Base-by-base conservation (phyloP, 2,888 invertebrate genomes). In the Melanargia galathea region DNA sequence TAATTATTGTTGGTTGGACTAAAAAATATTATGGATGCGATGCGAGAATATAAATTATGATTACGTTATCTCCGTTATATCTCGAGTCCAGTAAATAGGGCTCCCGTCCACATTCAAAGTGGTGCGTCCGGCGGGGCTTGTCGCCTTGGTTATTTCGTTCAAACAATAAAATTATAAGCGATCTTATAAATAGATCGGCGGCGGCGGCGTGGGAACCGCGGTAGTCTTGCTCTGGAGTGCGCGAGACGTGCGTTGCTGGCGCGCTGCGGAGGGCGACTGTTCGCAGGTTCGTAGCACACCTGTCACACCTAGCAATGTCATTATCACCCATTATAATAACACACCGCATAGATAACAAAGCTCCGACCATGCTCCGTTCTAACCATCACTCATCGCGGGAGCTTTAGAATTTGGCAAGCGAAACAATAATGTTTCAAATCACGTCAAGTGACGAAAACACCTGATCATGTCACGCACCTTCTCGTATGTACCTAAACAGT, bases 161-260 rank as follows among this genome's bases (percentile, higher is more conserved):
- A 87, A 90, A 90, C 89, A 90, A 90, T 90, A 89, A 91, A 90
- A 89, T 90, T 90, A 90, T 90, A 90, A 85, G 84, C 87, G 82
- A 78, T 80, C 33, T 86, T 88, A 87, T 83, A 90, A 89, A 90
- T 90, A 90, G 84, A 78, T 67, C 64, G 75, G 80, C 78, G 78
- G 72, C 71, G 77, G 75, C 75, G 72, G 80, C 64, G 74, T 71
- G 77, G 76, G 73, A 76, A 72, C 77, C 70, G 20, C 71, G 73
- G 77, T 82, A 81, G 84, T 82, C 80, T 78, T 75, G 73, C 78
- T 80, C 79, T 82, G 85, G 87, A 86, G 83, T 80, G 77, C 82
- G 82, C 83, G 81, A 87, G 75, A 82, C 90, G 89, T 84, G 87
- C 79, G 84, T 80, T 78, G 84, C 86, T 85, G 82, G 77, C 79